Evolutionary conservation across 2,113 vertebrate genomes (phyloP).

Genomic region (Antigone vipio): DNA sequence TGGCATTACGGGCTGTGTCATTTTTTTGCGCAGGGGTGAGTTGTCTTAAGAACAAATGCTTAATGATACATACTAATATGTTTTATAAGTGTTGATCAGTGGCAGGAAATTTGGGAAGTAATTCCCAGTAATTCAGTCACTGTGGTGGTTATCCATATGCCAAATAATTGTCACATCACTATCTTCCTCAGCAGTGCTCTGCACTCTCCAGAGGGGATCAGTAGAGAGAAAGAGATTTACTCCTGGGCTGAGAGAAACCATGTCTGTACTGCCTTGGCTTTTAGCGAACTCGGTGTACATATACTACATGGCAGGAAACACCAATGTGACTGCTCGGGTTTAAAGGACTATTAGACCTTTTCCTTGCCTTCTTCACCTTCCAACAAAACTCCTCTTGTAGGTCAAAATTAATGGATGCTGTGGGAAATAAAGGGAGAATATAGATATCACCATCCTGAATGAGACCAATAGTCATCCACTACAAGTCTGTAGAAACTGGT

Average conservation of each 20-base stretch:
- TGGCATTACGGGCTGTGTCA: neutral
- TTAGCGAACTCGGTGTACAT: neutral
- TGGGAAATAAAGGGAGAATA: neutral
- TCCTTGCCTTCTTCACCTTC: neutral
- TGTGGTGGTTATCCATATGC: neutral
- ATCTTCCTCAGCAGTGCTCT: neutral
- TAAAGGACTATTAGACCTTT: neutral
- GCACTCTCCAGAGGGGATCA: neutral
- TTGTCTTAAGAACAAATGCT: neutral
- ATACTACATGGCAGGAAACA: neutral
- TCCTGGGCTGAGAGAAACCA: neutral
- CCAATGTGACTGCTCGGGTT: rapidly evolving
- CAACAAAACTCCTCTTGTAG: neutral
- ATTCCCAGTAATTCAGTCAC: neutral
- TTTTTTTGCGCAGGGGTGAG: neutral
- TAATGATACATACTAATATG: neutral
- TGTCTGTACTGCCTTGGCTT: neutral
- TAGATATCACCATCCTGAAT: neutral
- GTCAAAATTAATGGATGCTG: neutral
- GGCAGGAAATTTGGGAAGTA: neutral
- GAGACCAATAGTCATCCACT: neutral
- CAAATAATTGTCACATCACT: neutral
- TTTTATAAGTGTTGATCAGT: neutral
- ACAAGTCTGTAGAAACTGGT: neutral
- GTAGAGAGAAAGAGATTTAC: neutral